These are phyloP conservation scores for Tapirus indicus DNA, from an alignment of 2,797 vertebrate genomes.

Conservation along the genomic window DNA sequence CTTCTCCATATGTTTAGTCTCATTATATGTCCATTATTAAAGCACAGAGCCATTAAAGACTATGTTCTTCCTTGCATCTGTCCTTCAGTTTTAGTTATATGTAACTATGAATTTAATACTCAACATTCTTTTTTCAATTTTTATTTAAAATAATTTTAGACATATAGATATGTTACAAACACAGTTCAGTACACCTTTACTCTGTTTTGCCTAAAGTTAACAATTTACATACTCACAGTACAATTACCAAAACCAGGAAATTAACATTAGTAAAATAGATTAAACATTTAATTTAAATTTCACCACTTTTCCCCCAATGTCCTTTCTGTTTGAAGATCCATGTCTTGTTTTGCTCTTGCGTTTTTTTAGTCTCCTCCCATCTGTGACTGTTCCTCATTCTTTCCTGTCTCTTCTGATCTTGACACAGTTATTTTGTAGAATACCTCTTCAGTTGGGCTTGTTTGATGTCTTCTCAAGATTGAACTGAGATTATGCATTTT, in stretches of 20 bases:
- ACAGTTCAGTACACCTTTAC: background rate
- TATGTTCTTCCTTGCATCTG: background rate
- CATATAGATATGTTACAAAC: background rate
- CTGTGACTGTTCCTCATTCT: background rate
- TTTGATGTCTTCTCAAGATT: conserved; percentile 4
- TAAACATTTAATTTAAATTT: background rate
- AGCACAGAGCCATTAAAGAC: background rate
- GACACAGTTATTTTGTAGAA: background rate
- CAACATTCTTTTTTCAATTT: background rate
- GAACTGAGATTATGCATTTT: background rate
- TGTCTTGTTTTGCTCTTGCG: background rate
- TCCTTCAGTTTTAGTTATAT: background rate
- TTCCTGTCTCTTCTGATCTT: background rate
- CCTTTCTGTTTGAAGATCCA: background rate
- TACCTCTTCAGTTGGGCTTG: background rate
- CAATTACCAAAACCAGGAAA: conserved; percentile 4
- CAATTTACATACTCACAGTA: background rate
- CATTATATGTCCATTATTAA: background rate
- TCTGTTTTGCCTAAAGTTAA: background rate
- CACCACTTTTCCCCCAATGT: background rate
- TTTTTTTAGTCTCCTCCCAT: background rate
- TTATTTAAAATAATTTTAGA: conserved; percentile 10
- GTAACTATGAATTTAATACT: background rate
- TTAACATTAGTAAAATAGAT: background rate
- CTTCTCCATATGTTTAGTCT: background rate